phyloP scores from a whole-genome alignment of 2,888 invertebrate genomes.

The Osedax frankpressi region DNA sequence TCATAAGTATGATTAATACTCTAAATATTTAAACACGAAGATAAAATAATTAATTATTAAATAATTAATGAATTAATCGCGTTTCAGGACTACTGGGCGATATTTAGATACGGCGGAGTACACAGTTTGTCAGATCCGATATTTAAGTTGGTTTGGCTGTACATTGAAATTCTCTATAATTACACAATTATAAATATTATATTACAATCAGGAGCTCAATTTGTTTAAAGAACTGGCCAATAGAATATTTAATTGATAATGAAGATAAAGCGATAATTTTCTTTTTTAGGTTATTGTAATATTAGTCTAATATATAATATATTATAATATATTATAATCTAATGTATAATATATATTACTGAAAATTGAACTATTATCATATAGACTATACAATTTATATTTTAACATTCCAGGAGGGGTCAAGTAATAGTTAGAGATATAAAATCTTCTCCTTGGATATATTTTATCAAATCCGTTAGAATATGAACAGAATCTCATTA shows the following conservation, averaged over 20 bases:
- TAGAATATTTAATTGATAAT: constrained; percentile 31
- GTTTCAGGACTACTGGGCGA: constrained; percentile 41
- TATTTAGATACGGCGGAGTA: constrained; percentile 39
- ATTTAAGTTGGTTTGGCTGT: constrained; percentile 25
- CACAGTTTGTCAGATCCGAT: constrained; percentile 33
- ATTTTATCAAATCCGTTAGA: neutral
- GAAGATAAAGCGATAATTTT: constrained; percentile 35
- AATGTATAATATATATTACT: no score
- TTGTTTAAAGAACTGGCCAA: constrained; percentile 35
- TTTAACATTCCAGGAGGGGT: neutral
- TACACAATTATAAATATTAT: no score
- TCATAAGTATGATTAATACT: no score
- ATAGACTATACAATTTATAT: no score
- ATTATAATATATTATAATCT: no score
- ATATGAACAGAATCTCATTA: no score
- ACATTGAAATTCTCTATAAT: constrained; percentile 22
- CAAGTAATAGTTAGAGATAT: neutral
- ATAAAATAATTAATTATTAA: neutral
- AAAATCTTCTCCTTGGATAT: neutral
- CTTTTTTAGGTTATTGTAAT: constrained; percentile 37
- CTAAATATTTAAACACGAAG: neutral
- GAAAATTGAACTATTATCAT: no score
- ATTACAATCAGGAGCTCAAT: constrained; percentile 26
- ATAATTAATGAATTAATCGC: constrained; percentile 24
- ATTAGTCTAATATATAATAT: no score